Percentiles rank a stretch among this genome's conserved stretches.
Conservation (phyloP, 2,888 invertebrate species). For the Trachelus stipa region DNA sequence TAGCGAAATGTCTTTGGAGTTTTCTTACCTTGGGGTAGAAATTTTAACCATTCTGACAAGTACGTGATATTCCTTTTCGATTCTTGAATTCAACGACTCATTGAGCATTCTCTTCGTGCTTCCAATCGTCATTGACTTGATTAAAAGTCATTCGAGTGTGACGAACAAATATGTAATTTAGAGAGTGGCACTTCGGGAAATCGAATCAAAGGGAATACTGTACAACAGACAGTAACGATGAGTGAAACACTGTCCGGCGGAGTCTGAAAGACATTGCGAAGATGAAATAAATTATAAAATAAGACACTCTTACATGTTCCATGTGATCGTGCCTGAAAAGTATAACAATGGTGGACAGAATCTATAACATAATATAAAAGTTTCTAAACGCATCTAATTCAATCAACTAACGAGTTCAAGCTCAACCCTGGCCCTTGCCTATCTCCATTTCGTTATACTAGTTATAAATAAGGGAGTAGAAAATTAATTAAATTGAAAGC, state of each 20-base stretch:
- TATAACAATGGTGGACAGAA: neutral
- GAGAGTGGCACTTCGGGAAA: neutral
- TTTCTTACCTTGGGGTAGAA: neutral
- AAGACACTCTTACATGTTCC: neutral
- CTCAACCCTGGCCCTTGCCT: neutral
- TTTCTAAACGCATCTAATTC: neutral
- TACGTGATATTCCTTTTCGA: neutral
- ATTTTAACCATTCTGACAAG: neutral
- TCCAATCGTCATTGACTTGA: neutral
- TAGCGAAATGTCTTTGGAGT: neutral
- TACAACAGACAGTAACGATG: neutral
- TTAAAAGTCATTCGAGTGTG: neutral
- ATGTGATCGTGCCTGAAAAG: neutral
- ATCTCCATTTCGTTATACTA: neutral
- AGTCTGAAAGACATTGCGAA: neutral
- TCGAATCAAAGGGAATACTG: neutral
- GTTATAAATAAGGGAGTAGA: neutral
- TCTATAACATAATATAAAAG: neutral
- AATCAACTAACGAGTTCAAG: neutral
- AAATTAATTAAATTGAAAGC: neutral
- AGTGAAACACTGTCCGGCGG: neutral
- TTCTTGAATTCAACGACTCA: neutral
- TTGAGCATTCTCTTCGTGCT: neutral
- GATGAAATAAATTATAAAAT: neutral
- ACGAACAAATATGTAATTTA: neutral